Percentiles rank a stretch among this genome's conserved stretches.
Conservation (phyloP, 2,888 invertebrate species). For the Metacarcinus magister region DNA sequence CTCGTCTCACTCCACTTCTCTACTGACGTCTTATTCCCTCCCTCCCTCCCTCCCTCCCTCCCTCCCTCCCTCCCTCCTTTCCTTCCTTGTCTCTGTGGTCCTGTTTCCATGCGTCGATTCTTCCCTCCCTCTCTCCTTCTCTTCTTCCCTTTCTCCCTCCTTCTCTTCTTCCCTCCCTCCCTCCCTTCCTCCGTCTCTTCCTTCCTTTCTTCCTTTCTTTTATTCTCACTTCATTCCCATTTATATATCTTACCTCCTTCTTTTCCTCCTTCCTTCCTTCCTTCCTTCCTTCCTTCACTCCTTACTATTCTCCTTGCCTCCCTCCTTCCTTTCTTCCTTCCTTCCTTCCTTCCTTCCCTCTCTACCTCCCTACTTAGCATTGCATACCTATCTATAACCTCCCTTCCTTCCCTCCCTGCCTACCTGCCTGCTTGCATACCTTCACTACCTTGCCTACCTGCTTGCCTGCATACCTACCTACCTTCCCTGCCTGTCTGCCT, state of each 20-base stretch:
- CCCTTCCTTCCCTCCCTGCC: neutral
- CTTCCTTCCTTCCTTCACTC: neutral
- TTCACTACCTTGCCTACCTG: neutral
- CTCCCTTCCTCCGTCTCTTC: neutral
- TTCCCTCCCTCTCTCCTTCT: neutral
- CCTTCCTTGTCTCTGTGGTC: neutral
- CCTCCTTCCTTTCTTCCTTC: neutral
- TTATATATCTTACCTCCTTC: too few species aligned
- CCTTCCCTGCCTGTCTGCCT: neutral
- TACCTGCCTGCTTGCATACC: neutral
- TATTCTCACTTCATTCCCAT: neutral
- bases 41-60: neutral
- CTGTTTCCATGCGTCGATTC: neutral
- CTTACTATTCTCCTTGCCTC: neutral
- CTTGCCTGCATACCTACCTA: too few species aligned
- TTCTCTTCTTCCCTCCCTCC: neutral
- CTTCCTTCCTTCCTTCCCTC: neutral
- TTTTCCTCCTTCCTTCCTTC: neutral
- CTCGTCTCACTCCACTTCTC: neutral
- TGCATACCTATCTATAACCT: too few species aligned
- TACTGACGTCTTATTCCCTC: too few species aligned
- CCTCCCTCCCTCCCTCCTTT: neutral
- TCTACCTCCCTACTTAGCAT: neutral
- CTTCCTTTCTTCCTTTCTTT: neutral
- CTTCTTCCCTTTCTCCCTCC: neutral